phyloP scores from a whole-genome alignment of 1,140 invertebrate genomes.

The Rhopalosiphum padi region DNA sequence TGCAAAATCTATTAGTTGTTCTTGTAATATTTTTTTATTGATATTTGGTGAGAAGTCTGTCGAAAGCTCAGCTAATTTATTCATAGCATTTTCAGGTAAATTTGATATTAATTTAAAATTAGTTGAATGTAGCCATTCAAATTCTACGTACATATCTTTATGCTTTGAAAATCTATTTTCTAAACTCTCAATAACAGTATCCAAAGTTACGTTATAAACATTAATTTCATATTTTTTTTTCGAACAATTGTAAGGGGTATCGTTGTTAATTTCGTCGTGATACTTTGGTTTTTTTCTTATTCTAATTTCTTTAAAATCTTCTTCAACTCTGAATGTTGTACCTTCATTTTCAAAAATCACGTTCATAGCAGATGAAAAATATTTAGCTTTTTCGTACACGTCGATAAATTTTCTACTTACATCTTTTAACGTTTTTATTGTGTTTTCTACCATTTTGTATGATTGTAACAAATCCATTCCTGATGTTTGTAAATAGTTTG shows the following conservation, averaged over 20 bases:
- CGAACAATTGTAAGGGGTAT: not conserved
- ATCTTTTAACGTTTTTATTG: slow-evolving; percentile 28
- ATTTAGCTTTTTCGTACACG: slow-evolving; percentile 20
- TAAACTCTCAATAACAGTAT: slow-evolving; percentile 33
- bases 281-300: not conserved
- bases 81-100: not conserved
- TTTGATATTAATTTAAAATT: not conserved
- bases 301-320: slow-evolving; percentile 32
- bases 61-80: not conserved
- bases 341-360: slow-evolving; percentile 30
- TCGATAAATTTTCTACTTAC: not conserved
- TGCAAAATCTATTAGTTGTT: slow-evolving; percentile 8
- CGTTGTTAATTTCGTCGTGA: not conserved
- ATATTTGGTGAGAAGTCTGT: not conserved
- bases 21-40: not conserved
- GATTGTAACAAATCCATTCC: slow-evolving; percentile 14
- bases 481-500: slow-evolving; percentile 28
- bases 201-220: slow-evolving; percentile 38
- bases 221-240: slow-evolving; percentile 37
- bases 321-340: slow-evolving; percentile 34
- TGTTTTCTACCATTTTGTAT: slow-evolving; percentile 20
- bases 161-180: slow-evolving; percentile 38
- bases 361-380: slow-evolving; percentile 40
- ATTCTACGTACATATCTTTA: slow-evolving; percentile 32
- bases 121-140: not conserved